Evolutionary conservation across 2,797 vertebrate genomes (phyloP).

Genomic region (Staurois parvus): DNA sequence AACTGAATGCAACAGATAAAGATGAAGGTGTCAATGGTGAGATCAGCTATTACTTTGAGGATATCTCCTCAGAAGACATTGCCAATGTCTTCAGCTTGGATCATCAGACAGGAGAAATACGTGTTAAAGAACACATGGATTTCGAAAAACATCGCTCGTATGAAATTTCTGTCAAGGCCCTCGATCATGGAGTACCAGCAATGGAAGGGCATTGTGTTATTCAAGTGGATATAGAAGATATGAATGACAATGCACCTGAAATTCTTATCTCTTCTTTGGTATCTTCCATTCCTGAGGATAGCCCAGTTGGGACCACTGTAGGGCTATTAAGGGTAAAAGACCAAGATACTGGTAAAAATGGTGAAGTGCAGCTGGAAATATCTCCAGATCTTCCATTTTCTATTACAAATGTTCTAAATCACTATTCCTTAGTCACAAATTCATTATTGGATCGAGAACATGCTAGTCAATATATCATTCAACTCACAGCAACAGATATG

Average conservation of each 20-base stretch:
- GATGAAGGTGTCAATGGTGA: slow-evolving; percentile 74
- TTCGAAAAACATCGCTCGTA: slow-evolving; percentile 84
- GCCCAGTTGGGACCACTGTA: slow-evolving; percentile 74
- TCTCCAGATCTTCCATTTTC: slow-evolving; percentile 79
- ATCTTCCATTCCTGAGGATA: slow-evolving; percentile 84
- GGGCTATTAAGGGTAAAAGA: slow-evolving; percentile 70
- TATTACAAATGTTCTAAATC: slow-evolving; percentile 83
- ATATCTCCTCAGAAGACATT: slow-evolving; percentile 58
- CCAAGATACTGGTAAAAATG: slow-evolving; percentile 76
- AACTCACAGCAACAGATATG: slow-evolving; percentile 84
- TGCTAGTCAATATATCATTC: slow-evolving; percentile 81
- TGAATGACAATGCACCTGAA: slow-evolving; percentile 81
- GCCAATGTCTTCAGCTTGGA: slow-evolving; percentile 34
- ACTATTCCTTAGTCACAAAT: slow-evolving; percentile 87
- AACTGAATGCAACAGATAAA: slow-evolving; percentile 71
- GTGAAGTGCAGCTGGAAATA: slow-evolving; percentile 80
- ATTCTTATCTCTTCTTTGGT: slow-evolving; percentile 71
- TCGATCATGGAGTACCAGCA: slow-evolving; percentile 88
- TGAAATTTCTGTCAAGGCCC: slow-evolving; percentile 77
- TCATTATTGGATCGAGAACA: slow-evolving; percentile 85
- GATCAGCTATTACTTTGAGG: slow-evolving; percentile 72
- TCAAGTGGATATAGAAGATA: slow-evolving; percentile 83
- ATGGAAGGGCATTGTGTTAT: slow-evolving; percentile 95
- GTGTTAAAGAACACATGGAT: slow-evolving; percentile 85
- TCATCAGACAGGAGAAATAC: slow-evolving; percentile 70